These are phyloP conservation scores for Grallaria varia DNA, from an alignment of 2,113 vertebrate species.

Conservation along the genomic window DNA sequence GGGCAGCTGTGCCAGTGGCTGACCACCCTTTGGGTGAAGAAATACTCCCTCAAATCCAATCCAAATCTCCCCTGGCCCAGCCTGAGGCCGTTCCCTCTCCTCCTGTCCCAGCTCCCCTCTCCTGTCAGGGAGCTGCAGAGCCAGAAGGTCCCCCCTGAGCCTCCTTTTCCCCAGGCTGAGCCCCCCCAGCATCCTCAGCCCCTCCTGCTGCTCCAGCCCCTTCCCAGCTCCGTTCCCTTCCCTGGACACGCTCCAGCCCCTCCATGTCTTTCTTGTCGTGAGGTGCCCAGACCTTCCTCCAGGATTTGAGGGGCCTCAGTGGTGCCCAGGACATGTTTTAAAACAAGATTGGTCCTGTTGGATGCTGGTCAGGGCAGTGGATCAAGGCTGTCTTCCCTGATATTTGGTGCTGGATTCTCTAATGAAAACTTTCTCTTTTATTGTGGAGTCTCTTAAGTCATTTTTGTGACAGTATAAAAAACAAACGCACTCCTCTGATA, in stretches of 20 bases:
- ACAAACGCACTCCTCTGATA: not conserved
- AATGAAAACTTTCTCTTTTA: not conserved
- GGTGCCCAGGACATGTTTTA: not conserved
- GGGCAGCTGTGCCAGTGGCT: not conserved
- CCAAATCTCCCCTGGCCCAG: rapidly evolving
- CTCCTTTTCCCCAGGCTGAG: not conserved
- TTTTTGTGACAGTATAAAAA: not conserved
- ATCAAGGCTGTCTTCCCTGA: not conserved
- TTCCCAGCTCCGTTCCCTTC: rapidly evolving
- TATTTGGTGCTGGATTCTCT: not conserved
- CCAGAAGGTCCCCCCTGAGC: not conserved
- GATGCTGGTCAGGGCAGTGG: not conserved
- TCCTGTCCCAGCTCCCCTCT: not conserved
- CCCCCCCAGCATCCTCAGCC: not conserved
- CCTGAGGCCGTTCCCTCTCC: not conserved
- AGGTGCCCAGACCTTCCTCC: not conserved
- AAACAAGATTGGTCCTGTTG: not conserved
- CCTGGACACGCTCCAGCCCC: not conserved
- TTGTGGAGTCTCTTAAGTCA: not conserved
- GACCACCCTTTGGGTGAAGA: rapidly evolving
- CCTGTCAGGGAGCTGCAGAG: not conserved
- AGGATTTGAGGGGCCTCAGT: not conserved
- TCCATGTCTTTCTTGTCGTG: not conserved
- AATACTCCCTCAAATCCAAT: rapidly evolving
- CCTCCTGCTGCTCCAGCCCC: rapidly evolving